phyloP scores from a whole-genome alignment of 2,888 invertebrate genomes.

The Pardosa pseudoannulata region DNA sequence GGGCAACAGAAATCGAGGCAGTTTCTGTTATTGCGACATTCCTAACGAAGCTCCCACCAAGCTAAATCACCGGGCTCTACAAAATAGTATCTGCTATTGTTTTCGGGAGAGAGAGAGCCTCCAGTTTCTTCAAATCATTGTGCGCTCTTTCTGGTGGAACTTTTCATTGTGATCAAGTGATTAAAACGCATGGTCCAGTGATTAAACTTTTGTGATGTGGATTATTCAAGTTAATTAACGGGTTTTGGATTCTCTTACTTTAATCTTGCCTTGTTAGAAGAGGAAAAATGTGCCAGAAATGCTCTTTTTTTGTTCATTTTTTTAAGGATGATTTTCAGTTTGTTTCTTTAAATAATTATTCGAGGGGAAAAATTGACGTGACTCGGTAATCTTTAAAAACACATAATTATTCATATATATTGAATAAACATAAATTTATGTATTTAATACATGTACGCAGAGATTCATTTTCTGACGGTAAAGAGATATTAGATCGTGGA shows the following conservation, averaged over 20 bases:
- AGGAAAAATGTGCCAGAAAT: no score
- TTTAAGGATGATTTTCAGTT: no score
- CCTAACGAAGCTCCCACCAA: constrained; percentile 30
- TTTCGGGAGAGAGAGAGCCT: constrained; percentile 21
- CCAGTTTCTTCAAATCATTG: constrained; percentile 37
- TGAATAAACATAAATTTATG: no score
- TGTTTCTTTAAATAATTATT: no score
- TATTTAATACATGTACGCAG: no score
- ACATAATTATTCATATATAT: no score
- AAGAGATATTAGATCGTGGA: no score
- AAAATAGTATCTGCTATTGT: constrained; percentile 31
- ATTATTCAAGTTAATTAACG: constrained; percentile 54
- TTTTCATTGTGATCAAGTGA: constrained; percentile 48
- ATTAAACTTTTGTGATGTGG: constrained; percentile 49
- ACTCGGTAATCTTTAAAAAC: no score
- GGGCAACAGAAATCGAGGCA: constrained; percentile 58
- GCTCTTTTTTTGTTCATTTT: no score
- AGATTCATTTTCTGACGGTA: no score
- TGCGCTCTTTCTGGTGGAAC: constrained; percentile 30
- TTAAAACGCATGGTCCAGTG: constrained; percentile 51
- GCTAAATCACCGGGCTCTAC: constrained; percentile 28
- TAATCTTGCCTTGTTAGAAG: constrained; percentile 20
- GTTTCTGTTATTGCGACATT: constrained; percentile 36
- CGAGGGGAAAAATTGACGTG: no score
- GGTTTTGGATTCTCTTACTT: constrained; percentile 39